Percentiles rank a stretch among this genome's conserved stretches.
phyloP scores from a whole-genome alignment of 2,797 vertebrate species.

The Eulemur albifrons region DNA sequence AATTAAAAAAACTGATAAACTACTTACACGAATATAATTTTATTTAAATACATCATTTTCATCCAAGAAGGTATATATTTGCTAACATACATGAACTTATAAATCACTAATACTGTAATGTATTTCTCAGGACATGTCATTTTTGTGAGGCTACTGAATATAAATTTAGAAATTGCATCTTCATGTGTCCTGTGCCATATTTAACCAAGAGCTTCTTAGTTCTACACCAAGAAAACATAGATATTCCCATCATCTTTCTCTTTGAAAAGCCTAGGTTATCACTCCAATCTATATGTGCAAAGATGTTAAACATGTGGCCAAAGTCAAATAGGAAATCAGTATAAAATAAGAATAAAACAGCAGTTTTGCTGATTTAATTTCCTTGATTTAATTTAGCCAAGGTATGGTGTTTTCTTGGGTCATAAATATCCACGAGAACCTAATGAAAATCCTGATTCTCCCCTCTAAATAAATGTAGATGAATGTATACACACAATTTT shows the following conservation, averaged over 20 bases:
- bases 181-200: not conserved
- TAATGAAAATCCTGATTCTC: not conserved
- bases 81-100: not conserved
- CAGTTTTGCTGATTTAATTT: not conserved
- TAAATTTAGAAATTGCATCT: not conserved
- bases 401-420: not conserved
- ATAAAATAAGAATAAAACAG: slow-evolving; percentile 37
- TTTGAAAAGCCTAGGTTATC: not conserved
- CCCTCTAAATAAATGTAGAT: not conserved
- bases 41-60: not conserved
- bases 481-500: not conserved
- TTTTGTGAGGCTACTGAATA: not conserved
- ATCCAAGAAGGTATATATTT: not conserved
- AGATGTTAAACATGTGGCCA: not conserved
- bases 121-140: not conserved
- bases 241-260: not conserved
- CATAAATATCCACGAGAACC: not conserved
- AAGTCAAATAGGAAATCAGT: not conserved
- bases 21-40: not conserved
- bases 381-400: not conserved
- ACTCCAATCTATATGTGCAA: not conserved
- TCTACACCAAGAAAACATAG: not conserved
- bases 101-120: not conserved
- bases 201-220: not conserved
- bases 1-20: not conserved